A percentile compares a stretch with the other conserved stretches of the same genome.
These are phyloP conservation scores for Ochropacha duplaris DNA, from an alignment of 2,888 invertebrate species.

Conservation along the genomic window DNA sequence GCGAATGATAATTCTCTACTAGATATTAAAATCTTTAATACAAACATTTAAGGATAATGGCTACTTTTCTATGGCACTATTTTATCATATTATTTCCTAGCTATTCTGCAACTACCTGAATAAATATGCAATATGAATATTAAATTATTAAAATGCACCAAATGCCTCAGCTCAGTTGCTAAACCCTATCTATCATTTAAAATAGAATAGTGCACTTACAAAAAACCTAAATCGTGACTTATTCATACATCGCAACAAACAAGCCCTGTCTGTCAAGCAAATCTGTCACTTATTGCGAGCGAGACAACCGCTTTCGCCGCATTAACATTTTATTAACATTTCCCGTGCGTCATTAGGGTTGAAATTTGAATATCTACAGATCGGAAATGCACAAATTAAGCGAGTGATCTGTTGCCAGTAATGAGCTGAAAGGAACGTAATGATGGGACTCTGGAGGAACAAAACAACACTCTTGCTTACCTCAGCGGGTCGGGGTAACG, in stretches of 20 bases:
- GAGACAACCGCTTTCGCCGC: slow-evolving; percentile 71
- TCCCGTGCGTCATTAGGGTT: slow-evolving; percentile 79
- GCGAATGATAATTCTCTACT: too few species aligned
- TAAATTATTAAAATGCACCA: slow-evolving; percentile 34
- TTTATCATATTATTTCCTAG: not conserved
- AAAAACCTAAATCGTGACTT: slow-evolving; percentile 78
- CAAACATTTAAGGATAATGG: too few species aligned
- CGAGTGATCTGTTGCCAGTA: slow-evolving; percentile 79
- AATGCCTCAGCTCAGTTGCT: slow-evolving; percentile 31
- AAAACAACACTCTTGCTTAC: slow-evolving; percentile 78
- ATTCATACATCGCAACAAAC: slow-evolving; percentile 75
- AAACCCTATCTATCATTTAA: slow-evolving; percentile 35
- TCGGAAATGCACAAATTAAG: slow-evolving; percentile 83
- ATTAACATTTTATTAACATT: slow-evolving; percentile 83
- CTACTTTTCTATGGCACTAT: too few species aligned
- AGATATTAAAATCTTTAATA: too few species aligned
- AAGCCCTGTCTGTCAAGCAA: slow-evolving; percentile 78
- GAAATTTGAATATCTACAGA: slow-evolving; percentile 81
- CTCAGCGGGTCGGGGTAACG: slow-evolving; percentile 66
- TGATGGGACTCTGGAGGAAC: slow-evolving; percentile 68
- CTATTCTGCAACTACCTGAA: not conserved
- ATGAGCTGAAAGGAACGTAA: slow-evolving; percentile 79
- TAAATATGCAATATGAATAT: slow-evolving; percentile 11
- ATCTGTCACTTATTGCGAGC: slow-evolving; percentile 79
- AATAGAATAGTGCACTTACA: slow-evolving; percentile 39